Base-by-base conservation (phyloP, 2,888 invertebrate species). In the Pseudococcus viburni region DNA sequence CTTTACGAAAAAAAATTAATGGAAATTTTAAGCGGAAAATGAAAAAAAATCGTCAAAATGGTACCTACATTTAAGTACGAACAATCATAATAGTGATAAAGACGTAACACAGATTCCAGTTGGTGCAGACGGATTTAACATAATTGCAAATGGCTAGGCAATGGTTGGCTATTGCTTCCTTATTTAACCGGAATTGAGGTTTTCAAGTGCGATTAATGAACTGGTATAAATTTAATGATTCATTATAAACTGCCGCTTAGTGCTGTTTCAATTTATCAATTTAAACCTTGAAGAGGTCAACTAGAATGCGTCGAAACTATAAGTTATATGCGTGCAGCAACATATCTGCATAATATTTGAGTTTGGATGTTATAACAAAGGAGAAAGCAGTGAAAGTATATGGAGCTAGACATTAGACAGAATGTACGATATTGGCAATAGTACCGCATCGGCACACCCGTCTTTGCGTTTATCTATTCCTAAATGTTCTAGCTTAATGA, bases 371-470 rank as follows among this genome's bases (percentile, higher is more conserved):
- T 85, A 55, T 85, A 85, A 85, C 85, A 85, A 85, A 85, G 85
- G 85, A 85, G 85, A 85, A 85, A 85, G 85, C 85, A 85, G 85
- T 85, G 85, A 85, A 85, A 85, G 85, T 85, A 85, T 85, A 42
- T 64, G n/a, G 33, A 85, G 59, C 85, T 85, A 59, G 85, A 85
- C 85, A 64, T 85, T 42, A 85, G 64, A 85, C 85, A 64, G 85
- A 85, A 85, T 59, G 85, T 64, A 85, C 85, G 59, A 85, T 85
- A 85, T 59, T 85, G 85, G 85, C 85, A 85, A 64, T 85, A 85
- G 64, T 64, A 85, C 85, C 42, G 85, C 55, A 83, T 85, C 42
- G 85, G 59, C 85, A 85, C 85, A 85, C 85, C 85, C 64, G 85
- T 85, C 80, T 83, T 46, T 46, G 46, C 46, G 19, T 83, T 42